Base-by-base conservation (phyloP, 2,797 vertebrate species). In the Botia kubotai region DNA sequence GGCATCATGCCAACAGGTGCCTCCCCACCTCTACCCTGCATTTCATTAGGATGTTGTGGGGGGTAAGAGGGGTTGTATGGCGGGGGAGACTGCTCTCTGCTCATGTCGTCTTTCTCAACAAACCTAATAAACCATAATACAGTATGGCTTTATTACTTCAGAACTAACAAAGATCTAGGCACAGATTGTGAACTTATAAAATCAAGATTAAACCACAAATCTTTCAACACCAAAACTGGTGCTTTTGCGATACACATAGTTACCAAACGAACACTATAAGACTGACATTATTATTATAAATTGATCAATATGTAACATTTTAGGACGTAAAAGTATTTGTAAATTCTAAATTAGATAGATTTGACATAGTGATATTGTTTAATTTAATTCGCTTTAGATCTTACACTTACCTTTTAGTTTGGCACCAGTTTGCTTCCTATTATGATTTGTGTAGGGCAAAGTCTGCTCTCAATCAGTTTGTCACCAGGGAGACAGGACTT, bases 391-490 rank as follows among this genome's bases (percentile, higher is more conserved):
- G 12, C 5, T 46, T 43, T 11, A 39, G 5, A 68, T 29, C 23
- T 7, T 26, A 50, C 21, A 21, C 84, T 73, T 82, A 84, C 84
- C 86, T 81, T 75, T 76, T 33, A 17, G 46, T 29, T 46, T 73
- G n/a, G 2, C 7, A 69, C 50, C 12, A 52, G 84, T 58, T 73
- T 84, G 80, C 85, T 91, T 91, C 88, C 91, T 90, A 89, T 83
- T 79, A 75, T 16, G 78, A 82, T 87, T 55, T 75, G 81, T 83
- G 52, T 36, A 77, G 92, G 91, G 85, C 92, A 94, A 94, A 94
- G 93, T 94, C 92, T 90, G 89, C 83, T 86, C 88, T 87, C 85
- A 86, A 91, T 92, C 89, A 89, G 83, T 33, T 1, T 65, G 84
- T 91, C 88, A 85, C 86, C 87, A 88, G 87, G 84, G 88, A 86